Evolutionary conservation across 2,888 invertebrate species (phyloP), one percentile per base, ranked within the genome.

Genomic region (Pandemis corylana): DNA sequence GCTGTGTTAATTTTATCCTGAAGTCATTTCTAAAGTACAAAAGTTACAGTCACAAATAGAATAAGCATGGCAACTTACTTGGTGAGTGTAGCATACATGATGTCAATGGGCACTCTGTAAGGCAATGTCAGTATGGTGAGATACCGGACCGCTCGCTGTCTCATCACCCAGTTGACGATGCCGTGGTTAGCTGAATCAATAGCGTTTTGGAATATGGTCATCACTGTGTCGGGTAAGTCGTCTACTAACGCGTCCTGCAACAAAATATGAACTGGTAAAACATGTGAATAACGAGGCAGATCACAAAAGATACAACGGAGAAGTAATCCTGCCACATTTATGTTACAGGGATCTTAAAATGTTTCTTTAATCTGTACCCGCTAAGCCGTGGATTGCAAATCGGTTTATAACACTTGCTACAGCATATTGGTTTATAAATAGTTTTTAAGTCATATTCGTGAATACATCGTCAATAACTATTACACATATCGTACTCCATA

Each of bases 161-260:
- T 96, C 93, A 98, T 98, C 78, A 99, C 93, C 98, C 98, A 98
- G 90, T 98, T 98, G 72, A 98, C 95, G 42, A 99, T 90, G 3
- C 98, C 98, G 85, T 97, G 97, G 91, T 99, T 99, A 0, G 98
- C 98, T 0, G 98, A 96, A 87, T 98, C 98, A 79, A 98, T 98
- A 0, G 98, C 98, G 85, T 98, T 97, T 95, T 99, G 98, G 89
- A 99, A 97, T 84, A 98, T 97, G 81, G 96, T 97, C 90, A 98
- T 95, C 82, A 99, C 98, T 0, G 97, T 97, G 85, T 98, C 98
- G 10, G 99, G 99, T 80, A 99, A 96, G 86, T 97, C 97, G 77
- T 98, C 98, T 44, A 97, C 96, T 77, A 98, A 95, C 13, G 98
- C 98, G 91, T 98, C 98, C 97, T 98, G 85, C 76, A 86, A 76